Percentiles rank a stretch among this genome's conserved stretches.
phyloP scores from a whole-genome alignment of 2,888 invertebrate species.

The Hecatera dysodea region DNA sequence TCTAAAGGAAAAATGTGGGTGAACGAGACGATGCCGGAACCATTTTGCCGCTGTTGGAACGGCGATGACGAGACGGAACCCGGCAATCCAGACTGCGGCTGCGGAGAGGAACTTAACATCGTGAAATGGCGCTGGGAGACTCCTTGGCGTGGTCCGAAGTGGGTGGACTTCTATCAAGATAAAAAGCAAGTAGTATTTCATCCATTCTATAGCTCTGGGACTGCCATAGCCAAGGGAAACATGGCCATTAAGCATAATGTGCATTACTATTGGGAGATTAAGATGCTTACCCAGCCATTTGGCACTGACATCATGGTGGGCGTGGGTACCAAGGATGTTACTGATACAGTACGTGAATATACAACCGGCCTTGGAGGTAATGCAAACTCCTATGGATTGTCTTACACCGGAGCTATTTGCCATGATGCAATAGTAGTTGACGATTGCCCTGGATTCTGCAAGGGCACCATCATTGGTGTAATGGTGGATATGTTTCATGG shows the following conservation, averaged over 20 bases:
- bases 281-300: constrained; percentile 94
- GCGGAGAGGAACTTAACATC: constrained; percentile 47
- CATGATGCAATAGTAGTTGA: constrained; percentile 26
- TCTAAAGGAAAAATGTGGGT: neutral
- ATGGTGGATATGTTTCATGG: constrained; percentile 56
- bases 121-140: constrained; percentile 43
- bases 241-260: constrained; percentile 91
- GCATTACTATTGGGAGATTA: constrained; percentile 97
- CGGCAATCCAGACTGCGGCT: constrained; percentile 36
- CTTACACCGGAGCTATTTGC: constrained; percentile 53
- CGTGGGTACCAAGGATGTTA: constrained; percentile 27
- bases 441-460: constrained; percentile 46
- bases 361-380: constrained; percentile 32
- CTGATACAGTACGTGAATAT: constrained; percentile 16
- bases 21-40: constrained; percentile 28
- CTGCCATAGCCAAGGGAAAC: constrained; percentile 94
- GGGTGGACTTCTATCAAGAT: constrained; percentile 67
- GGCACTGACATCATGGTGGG: constrained; percentile 94
- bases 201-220: constrained; percentile 95
- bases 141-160: constrained; percentile 8
- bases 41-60: constrained; percentile 51
- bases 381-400: constrained; percentile 47
- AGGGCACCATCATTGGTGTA: constrained; percentile 54
- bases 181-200: constrained; percentile 94
- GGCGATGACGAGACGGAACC: constrained; percentile 13